Evolutionary conservation across 1,140 invertebrate species (phyloP).

Genomic region (Nymphalis io): DNA sequence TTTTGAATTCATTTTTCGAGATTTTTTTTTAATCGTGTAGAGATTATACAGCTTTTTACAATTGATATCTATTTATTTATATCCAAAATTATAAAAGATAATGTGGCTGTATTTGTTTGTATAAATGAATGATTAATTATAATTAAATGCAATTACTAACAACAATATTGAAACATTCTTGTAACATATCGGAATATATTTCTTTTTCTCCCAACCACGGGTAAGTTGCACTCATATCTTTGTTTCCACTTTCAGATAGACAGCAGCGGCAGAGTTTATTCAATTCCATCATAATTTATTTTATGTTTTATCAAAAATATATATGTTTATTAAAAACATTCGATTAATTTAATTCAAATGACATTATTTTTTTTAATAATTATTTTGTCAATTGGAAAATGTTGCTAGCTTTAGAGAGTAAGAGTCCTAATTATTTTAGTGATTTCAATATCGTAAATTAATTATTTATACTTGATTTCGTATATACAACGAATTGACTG

Average conservation of each 20-base stretch:
- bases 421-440: too few relatives aligned
- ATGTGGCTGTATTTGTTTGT: neutral
- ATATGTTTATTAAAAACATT: neutral
- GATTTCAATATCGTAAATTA: too few relatives aligned
- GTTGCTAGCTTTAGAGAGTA: too few relatives aligned
- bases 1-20: neutral
- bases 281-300: slow-evolving; percentile 45
- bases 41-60: neutral
- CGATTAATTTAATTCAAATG: neutral
- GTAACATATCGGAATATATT: slow-evolving; percentile 65
- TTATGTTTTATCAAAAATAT: neutral
- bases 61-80: too few relatives aligned
- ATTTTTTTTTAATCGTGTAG: neutral
- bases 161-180: slow-evolving; percentile 66
- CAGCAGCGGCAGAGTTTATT: slow-evolving; percentile 62
- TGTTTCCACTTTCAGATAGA: slow-evolving; percentile 52
- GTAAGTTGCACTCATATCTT: slow-evolving; percentile 50
- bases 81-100: neutral
- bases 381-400: too few relatives aligned
- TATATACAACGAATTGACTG: too few relatives aligned
- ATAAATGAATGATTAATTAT: neutral
- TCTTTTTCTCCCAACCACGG: slow-evolving; percentile 53
- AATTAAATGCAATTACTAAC: slow-evolving; percentile 46
- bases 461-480: too few relatives aligned
- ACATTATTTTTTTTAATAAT: neutral